Evolutionary conservation across 1,140 invertebrate species (phyloP), one percentile per base, ranked within the genome.

Genomic region (fruit fly (Drosophila melanogaster)): DNA sequence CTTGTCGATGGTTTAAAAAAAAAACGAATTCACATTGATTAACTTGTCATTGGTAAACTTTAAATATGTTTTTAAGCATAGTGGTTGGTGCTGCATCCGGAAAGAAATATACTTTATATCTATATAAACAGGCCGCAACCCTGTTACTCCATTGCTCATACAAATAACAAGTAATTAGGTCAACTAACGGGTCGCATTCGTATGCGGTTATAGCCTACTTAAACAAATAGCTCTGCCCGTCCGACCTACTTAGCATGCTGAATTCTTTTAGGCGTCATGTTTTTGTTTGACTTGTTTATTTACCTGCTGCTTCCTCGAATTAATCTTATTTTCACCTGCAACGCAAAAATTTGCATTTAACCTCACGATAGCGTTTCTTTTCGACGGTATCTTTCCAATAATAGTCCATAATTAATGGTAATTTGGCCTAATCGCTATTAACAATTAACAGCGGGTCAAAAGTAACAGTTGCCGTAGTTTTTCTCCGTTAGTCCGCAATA

Each of bases 151-250:
- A 37, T 40, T 37, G 54, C 44, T 73, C 55, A 59, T 69, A 70
- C 77, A 67, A 74, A 77, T 30, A n/a, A 17, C 17, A 53, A 65
- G 61, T 89, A 89, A 89, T 73, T 80, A 89, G 84, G 84, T 89
- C 84, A 89, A 84, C 84, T 89, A 89, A 89, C 84, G 85, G 84
- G 77, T 59, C 38, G 77, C 85, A 62, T 70, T 85, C 79, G 77
- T 77, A 89, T 80, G 73, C 85, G 84, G 84, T 84, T 89, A 89
- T 84, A 84, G 80, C 77, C 77, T 77, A 84, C 67, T 80, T 81
- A 80, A 89, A 80, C 73, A 89, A 89, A 89, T 89, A 90, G 79
- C 79, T 80, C 80, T 84, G 75, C 75, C 73, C 79, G 62, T 41
- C 47, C 56, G 47, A 50, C 22, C 24, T 15, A 5, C 46, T 26